Evolutionary conservation across 2,797 vertebrate species (phyloP).

Genomic region (Rhabdophis nuchalis): DNA sequence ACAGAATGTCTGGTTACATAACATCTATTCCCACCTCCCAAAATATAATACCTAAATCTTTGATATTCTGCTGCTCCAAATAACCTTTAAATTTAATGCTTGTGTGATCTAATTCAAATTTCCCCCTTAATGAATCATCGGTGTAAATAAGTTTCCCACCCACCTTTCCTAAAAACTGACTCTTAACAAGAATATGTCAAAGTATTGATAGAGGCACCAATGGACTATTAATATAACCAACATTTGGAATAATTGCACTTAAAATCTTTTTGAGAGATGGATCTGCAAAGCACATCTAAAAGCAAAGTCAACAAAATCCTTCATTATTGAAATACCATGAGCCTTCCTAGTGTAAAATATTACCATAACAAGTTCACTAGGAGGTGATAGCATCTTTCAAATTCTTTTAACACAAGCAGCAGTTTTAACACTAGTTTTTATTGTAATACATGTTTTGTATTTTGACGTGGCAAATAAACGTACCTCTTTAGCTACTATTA

Average conservation of each 20-base stretch:
- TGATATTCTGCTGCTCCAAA: neutral
- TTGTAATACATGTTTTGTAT: neutral
- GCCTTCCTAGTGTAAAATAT: neutral
- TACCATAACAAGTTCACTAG: conserved; percentile 23
- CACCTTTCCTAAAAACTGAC: neutral
- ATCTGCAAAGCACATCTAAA: neutral
- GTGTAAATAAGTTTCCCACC: neutral
- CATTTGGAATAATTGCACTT: neutral
- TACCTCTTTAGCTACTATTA: conserved; percentile 43
- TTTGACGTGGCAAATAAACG: neutral
- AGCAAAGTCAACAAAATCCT: neutral
- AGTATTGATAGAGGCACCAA: neutral
- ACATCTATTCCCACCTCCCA: neutral
- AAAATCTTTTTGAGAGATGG: neutral
- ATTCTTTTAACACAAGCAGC: neutral
- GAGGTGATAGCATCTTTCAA: neutral
- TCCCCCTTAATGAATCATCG: neutral
- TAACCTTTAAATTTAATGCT: neutral
- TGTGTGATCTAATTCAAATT: neutral
- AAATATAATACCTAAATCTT: neutral
- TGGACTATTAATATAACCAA: neutral
- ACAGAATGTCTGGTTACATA: neutral
- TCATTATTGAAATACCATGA: neutral
- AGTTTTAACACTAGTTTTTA: neutral
- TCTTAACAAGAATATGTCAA: neutral